Base-by-base conservation (phyloP, 2,888 invertebrate genomes). In the Sialis lutaria region DNA sequence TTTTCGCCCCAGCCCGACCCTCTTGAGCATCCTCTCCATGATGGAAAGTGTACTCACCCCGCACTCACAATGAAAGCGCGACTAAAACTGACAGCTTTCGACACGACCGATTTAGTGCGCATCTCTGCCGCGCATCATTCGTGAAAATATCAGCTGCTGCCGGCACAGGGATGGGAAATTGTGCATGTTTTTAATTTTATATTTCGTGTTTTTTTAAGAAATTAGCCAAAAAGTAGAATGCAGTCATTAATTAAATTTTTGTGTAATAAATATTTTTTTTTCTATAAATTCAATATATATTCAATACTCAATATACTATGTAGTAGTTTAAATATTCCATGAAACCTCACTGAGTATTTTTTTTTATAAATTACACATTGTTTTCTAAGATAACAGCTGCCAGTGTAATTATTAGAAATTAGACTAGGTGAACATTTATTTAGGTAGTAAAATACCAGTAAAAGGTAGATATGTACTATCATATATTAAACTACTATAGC, bases 11-110 rank as follows among this genome's bases (percentile, higher is more conserved):
- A 65, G 58, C 51, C 65, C 64, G 48, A 65, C 65, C 53, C 64
- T 62, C 60, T 64, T 64, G 51, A 65, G 55, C 59, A 65, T 63
- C 59, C 62, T 61, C 50, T 65, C 65, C 65, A 65, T 65, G 56
- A 55, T 62, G 57, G 56, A 22, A 22, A 22, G 22, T 22, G 22
- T 22, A 22, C 22, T 22, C 22, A 22, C n/a, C 37, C 10, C 37
- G 37, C 12, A n/a, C n/a, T 10, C 12, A 43, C 45, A 40, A 32
- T 32, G 10, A 45, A 45, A 39, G 32, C 45, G 39, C 45, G 40
- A 30, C 47, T 35, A 35, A 22, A 42, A 37, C 22, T 39, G 39
- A 10, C 37, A 22, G 32, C 10, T n/a, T 8, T 30, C 22, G 9
- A 37, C 42, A 47, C 47, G 47, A 37, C 42, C 30, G 22, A 8